Percentiles rank a stretch among this genome's conserved stretches.
phyloP scores from a whole-genome alignment of 2,113 vertebrate genomes.

The Menidia beryllina region DNA sequence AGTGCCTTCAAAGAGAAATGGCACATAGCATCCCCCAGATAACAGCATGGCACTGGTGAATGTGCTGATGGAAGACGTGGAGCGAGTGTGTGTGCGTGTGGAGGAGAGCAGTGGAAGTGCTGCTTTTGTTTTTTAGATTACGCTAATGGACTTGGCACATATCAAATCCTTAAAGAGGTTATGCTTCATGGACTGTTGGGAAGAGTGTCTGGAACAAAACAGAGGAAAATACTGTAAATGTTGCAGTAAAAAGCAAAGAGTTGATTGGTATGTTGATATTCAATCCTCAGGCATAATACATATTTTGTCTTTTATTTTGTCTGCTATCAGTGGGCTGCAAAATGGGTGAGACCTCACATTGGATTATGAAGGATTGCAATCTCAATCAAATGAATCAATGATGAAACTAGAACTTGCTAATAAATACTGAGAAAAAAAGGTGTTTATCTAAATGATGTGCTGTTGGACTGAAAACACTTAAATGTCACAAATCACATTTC shows the following conservation, averaged over 20 bases:
- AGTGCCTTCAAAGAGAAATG: constrained; percentile 73
- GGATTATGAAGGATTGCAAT: not conserved
- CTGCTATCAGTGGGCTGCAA: not conserved
- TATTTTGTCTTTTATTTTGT: not conserved
- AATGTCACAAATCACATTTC: too few species aligned
- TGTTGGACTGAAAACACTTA: too few species aligned
- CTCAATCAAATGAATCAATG: too few species aligned
- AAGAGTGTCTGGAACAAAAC: constrained; percentile 6
- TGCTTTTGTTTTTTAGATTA: constrained; percentile 77
- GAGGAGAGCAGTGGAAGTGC: constrained; percentile 51
- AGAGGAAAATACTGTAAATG: constrained; percentile 19
- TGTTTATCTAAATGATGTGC: too few species aligned
- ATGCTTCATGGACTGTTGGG: constrained; percentile 41
- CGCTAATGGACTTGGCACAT: constrained; percentile 72
- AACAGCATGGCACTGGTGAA: constrained; percentile 65
- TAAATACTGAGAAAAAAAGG: too few species aligned
- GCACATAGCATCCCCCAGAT: constrained; percentile 70
- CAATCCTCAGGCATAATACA: not conserved
- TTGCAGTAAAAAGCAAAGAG: not conserved
- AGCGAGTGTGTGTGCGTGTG: constrained; percentile 29
- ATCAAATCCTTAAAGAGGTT: constrained; percentile 62
- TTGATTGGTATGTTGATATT: constrained; percentile 1
- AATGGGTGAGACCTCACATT: not conserved
- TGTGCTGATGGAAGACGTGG: constrained; percentile 69
- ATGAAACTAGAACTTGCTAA: too few species aligned